Base-by-base conservation (phyloP, 2,888 invertebrate species). In the Rhagium mordax region DNA sequence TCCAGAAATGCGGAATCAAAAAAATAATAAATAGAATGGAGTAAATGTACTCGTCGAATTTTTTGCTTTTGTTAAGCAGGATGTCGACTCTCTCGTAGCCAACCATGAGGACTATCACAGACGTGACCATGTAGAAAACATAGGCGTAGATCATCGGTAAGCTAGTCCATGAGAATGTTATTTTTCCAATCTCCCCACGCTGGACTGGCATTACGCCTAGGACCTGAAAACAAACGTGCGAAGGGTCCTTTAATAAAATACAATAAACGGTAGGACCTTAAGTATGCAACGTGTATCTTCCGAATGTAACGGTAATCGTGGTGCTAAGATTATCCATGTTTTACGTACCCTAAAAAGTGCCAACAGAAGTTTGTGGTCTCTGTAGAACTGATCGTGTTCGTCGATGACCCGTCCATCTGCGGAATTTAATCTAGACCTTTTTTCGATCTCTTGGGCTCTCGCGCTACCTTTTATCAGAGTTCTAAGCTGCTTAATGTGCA, bases 21-120 rank as follows among this genome's bases (percentile, higher is more conserved):
- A 92, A 93, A 10, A 92, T 89, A 0, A 93, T 89, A 82, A 93
- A 93, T 16, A 93, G 88, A 68, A 93, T 90, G 0, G 92, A 91
- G 82, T 93, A 93, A 79, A 93, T 93, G 81, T 93, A 93, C 80
- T 93, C 93, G 82, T 93, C 93, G 80, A 93, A 93, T 79, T 91
- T 90, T 68, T 89, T 89, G 76, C 88, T 88, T 76, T 91, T 91
- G 24, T 91, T 91, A 15, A 90, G 88, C 33, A 93, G 85, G 75
- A 93, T 92, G 81, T 89, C 87, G 48, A 93, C 78, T 1, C 93
- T 87, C 81, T 93, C 92, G 76, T 90, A 90, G 0, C 93, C 93
- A 10, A 93, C 92, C 5, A 89, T 80, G 0, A 92, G 71, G 0
- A 93, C 93, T 0, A 93, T 84, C 0, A 89, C 83, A 0, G 92